Evolutionary conservation across 2,888 invertebrate genomes (phyloP).

Genomic region (Hypsopygia costalis): DNA sequence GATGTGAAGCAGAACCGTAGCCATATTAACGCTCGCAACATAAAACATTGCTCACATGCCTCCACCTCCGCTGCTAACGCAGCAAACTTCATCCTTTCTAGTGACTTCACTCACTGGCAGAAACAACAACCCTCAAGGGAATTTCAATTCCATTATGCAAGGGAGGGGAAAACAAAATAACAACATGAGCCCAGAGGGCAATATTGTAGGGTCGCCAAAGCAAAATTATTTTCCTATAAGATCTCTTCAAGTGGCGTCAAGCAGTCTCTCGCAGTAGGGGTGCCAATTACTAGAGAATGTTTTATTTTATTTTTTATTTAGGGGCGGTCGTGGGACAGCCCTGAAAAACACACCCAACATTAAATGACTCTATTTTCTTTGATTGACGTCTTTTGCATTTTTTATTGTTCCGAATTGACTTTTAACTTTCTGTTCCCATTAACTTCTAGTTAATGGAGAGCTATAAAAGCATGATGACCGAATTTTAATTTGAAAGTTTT

Average conservation of each 20-base stretch:
- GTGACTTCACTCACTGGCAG: too few species aligned
- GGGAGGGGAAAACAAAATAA: constrained; percentile 63
- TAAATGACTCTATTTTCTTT: constrained; percentile 65
- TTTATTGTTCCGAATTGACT: constrained; percentile 64
- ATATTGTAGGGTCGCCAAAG: constrained; percentile 38
- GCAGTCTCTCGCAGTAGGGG: constrained; percentile 66
- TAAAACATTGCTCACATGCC: too few species aligned
- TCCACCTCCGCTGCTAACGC: too few species aligned
- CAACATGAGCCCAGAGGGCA: constrained; percentile 52
- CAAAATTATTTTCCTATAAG: constrained; percentile 70
- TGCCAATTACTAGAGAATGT: constrained; percentile 75
- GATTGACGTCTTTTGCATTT: constrained; percentile 67
- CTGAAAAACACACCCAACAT: constrained; percentile 73
- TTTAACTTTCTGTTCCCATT: constrained; percentile 45
- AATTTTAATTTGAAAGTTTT: constrained; percentile 3
- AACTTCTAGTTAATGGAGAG: constrained; percentile 22
- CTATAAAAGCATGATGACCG: constrained; percentile 6
- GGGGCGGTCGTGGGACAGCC: constrained; percentile 77
- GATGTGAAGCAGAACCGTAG: too few species aligned
- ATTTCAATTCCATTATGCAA: too few species aligned
- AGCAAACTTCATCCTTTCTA: too few species aligned
- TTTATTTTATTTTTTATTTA: constrained; percentile 76
- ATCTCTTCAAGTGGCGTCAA: constrained; percentile 72
- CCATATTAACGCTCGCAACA: too few species aligned
- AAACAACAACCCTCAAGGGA: too few species aligned